Evolutionary conservation across 2,113 vertebrate species (phyloP), one percentile per base, ranked within the genome.

Genomic region (Pungitius pungitius): DNA sequence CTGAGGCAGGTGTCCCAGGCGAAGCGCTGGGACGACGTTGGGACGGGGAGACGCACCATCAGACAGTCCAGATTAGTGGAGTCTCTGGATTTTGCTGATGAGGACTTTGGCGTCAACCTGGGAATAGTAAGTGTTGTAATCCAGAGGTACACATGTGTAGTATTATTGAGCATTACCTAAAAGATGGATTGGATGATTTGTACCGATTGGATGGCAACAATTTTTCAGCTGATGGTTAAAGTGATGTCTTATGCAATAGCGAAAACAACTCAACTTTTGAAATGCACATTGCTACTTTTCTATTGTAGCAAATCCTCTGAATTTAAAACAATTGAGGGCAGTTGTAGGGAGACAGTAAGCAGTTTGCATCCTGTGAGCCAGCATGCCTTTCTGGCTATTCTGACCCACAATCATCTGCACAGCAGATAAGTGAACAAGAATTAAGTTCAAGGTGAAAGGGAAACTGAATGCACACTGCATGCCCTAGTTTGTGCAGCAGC

Each of bases 1-100:
- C 84, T 93, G 81, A 90, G 90, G 52, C 93, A 94, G 86, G 92
- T 94, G 81, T 90, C 93, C 20, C 93, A 93, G 84, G 87, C 75
- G 8, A 92, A 92, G 71, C 91, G 88, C 6, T 92, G 91, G 87
- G 93, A 93, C 1, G 93, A 94, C 1, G 72, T 68, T 0, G 91
- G 91, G 43, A 86, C 87, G 2, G 85, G 89, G 60, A 86, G 91
- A 24, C 88, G 88, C 26, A 75, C 88, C 0, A 40, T 90, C 68
- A 85, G 92, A 69, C 92, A 93, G 27, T 90, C 90, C 65, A 88
- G 90, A 73, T 3, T 92, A 1, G 37, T 84, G 0, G 93, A 93
- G 82, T 87, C 89, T 18, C 80, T 91, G 66, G 93, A 94, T 4
- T 92, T 92, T 37, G 73, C 91, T 0, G 94, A 95, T 49, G 93